Percentiles rank a stretch among this genome's conserved stretches.
phyloP scores from a whole-genome alignment of 2,888 invertebrate species.

The Camptogramma bilineatum region DNA sequence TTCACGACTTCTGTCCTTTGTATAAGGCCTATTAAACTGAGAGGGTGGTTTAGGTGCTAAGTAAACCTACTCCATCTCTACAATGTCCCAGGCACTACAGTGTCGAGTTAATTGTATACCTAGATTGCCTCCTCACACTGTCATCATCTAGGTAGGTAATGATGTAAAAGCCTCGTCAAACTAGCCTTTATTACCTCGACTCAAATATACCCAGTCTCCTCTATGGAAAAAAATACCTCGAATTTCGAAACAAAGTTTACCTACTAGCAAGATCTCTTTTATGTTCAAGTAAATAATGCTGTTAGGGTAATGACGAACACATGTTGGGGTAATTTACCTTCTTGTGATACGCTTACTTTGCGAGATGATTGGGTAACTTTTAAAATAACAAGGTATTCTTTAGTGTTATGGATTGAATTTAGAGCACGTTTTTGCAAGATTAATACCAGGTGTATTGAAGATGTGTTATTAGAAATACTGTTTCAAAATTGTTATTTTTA shows the following conservation, averaged over 20 bases:
- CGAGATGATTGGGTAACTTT: conserved; percentile 32
- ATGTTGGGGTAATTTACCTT: conserved; percentile 42
- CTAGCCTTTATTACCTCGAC: too few species aligned
- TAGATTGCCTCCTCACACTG: too few species aligned
- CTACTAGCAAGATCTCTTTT: conserved; percentile 32
- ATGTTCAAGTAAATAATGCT: conserved; percentile 42
- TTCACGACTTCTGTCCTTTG: too few species aligned
- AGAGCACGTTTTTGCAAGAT: conserved; percentile 1
- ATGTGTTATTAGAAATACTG: neutral
- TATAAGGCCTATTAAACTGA: too few species aligned
- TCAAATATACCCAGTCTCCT: conserved; percentile 9
- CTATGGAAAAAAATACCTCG: conserved; percentile 19
- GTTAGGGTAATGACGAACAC: conserved; percentile 44
- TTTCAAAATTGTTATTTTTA: neutral
- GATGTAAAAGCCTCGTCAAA: too few species aligned
- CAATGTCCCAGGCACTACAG: too few species aligned
- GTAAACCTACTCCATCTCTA: too few species aligned
- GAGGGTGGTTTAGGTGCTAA: too few species aligned
- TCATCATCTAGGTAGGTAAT: too few species aligned
- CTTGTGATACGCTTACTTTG: conserved; percentile 38
- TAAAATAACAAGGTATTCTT: conserved; percentile 15
- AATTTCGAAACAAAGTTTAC: conserved; percentile 26
- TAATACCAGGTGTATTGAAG: neutral
- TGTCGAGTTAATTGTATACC: too few species aligned
- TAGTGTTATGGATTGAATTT: conserved; percentile 12